Evolutionary conservation across 2,888 invertebrate genomes (phyloP).

Genomic region (Myathropa florea): DNA sequence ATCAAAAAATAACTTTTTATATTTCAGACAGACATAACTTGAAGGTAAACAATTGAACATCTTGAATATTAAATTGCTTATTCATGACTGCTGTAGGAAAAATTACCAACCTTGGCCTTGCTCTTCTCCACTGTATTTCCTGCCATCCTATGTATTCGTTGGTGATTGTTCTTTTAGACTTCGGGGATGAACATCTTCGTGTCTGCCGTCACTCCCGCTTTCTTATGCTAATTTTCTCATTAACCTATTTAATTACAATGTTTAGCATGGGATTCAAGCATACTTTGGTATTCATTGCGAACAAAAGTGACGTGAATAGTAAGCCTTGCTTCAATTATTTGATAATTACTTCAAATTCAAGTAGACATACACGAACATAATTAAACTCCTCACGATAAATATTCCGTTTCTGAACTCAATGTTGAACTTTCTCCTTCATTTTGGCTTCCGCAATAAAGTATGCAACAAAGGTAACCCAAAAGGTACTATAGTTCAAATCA

Average conservation of each 20-base stretch:
- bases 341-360: neutral
- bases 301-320: neutral
- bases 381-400: neutral
- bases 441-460: neutral
- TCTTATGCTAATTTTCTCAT: neutral
- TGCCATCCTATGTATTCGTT: neutral
- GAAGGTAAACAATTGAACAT: neutral
- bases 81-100: neutral
- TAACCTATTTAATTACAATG: neutral
- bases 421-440: neutral
- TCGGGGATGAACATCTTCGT: neutral
- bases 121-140: neutral
- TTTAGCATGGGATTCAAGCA: neutral
- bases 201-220: neutral
- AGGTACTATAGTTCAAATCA: conserved; percentile 5
- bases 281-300: neutral
- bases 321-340: neutral
- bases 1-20: neutral
- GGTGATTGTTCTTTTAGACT: neutral
- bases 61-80: neutral
- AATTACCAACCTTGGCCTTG: neutral
- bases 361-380: neutral
- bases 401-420: neutral
- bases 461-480: conserved; percentile 17
- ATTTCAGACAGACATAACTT: neutral